Evolutionary conservation across 2,888 invertebrate genomes (phyloP).

Genomic region (Drosophila meridiana): DNA sequence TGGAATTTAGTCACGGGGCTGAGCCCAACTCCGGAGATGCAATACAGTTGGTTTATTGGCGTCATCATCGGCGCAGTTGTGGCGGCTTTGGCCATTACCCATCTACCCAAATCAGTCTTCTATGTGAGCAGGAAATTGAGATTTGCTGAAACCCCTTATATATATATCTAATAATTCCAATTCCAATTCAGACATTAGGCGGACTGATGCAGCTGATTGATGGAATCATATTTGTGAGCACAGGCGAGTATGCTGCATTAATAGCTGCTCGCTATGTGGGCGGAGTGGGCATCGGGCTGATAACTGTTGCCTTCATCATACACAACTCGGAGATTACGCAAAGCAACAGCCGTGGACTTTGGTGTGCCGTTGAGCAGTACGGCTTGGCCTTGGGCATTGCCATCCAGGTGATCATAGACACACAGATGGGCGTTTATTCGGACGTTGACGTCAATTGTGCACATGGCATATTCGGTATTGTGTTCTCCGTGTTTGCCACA

Average conservation of each 20-base stretch:
- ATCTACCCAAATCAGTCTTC: constrained; percentile 55
- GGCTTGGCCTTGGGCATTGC: constrained; percentile 68
- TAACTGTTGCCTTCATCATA: constrained; percentile 68
- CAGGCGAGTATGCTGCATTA: constrained; percentile 49
- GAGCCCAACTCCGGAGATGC: constrained; percentile 43
- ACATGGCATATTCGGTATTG: constrained; percentile 74
- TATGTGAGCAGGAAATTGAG: constrained; percentile 49
- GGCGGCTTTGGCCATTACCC: constrained; percentile 43
- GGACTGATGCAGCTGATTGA: constrained; percentile 61
- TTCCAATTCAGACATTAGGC: constrained; percentile 37
- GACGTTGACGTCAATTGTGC: constrained; percentile 44
- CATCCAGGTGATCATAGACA: constrained; percentile 65
- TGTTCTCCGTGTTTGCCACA: constrained; percentile 51
- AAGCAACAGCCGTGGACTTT: constrained; percentile 56
- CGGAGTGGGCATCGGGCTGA: constrained; percentile 75
- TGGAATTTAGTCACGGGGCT: constrained; percentile 45
- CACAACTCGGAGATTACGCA: constrained; percentile 69
- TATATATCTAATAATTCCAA: too few relatives aligned
- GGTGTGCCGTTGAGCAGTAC: constrained; percentile 66
- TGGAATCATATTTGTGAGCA: constrained; percentile 70
- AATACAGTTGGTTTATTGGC: constrained; percentile 78
- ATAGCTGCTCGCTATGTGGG: constrained; percentile 76
- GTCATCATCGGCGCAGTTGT: constrained; percentile 72
- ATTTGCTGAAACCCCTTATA: background rate
- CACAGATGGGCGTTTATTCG: constrained; percentile 35